These are phyloP conservation scores for Trogon melanurus DNA, from an alignment of 2,113 vertebrate species.

Conservation along the genomic window DNA sequence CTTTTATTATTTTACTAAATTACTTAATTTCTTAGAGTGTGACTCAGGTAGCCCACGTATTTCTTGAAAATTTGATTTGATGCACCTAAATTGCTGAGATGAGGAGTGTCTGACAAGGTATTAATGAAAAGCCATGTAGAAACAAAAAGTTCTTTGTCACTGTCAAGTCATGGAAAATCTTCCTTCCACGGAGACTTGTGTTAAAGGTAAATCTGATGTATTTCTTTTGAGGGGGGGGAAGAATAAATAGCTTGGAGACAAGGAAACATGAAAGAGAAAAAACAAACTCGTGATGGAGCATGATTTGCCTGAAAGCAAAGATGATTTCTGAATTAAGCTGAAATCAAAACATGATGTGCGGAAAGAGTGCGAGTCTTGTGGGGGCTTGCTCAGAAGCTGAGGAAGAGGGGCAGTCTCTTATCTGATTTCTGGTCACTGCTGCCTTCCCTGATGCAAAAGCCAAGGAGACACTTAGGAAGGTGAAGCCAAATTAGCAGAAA, in stretches of 20 bases:
- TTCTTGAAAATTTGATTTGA: neutral
- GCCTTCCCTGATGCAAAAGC: accelerated
- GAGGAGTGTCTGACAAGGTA: neutral
- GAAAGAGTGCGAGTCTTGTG: neutral
- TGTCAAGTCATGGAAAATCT: neutral
- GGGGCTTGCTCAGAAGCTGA: neutral
- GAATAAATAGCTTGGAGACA: neutral
- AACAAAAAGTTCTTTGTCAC: neutral
- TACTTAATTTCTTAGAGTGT: neutral
- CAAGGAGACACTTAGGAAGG: neutral
- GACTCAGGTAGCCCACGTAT: neutral
- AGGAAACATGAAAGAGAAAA: neutral
- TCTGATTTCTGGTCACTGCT: neutral
- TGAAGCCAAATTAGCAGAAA: neutral
- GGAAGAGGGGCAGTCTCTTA: neutral
- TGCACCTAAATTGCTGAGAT: neutral
- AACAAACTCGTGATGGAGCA: neutral
- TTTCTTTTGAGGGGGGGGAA: neutral
- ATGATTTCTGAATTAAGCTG: neutral
- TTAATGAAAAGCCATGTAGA: neutral
- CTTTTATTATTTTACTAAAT: neutral
- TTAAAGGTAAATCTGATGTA: neutral
- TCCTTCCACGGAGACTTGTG: neutral
- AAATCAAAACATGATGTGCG: neutral
- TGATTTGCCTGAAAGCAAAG: neutral